These are phyloP conservation scores for Ctenochaetus hawaiiensis DNA, from an alignment of 2,797 vertebrate species.

Conservation along the genomic window DNA sequence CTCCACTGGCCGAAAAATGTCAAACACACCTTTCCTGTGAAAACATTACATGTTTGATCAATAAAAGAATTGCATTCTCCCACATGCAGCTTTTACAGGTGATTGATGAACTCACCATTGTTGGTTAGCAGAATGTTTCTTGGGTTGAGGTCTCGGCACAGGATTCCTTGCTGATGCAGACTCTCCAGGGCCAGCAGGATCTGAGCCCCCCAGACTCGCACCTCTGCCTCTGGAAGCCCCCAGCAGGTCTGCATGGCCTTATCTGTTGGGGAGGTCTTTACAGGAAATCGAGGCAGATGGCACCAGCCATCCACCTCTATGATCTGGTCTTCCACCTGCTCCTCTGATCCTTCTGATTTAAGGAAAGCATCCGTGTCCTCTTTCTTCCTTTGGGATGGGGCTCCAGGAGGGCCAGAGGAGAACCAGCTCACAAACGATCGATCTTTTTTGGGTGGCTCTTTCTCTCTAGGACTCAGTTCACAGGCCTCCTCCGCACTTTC, in stretches of 20 bases:
- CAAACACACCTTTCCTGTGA: constrained; percentile 91
- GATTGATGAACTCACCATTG: constrained; percentile 84
- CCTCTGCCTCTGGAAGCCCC: constrained; percentile 90
- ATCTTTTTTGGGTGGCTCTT: constrained; percentile 38
- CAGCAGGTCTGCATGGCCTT: constrained; percentile 71
- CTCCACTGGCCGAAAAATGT: constrained; percentile 99
- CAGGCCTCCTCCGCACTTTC: constrained; percentile 59
- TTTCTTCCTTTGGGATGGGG: constrained; percentile 21
- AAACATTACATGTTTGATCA: constrained; percentile 37
- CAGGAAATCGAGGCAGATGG: constrained; percentile 66
- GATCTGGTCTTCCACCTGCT: constrained; percentile 74
- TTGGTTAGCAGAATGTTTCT: constrained; percentile 92
- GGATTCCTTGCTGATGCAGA: constrained; percentile 94
- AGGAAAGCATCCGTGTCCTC: constrained; percentile 44
- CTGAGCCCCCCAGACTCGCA: constrained; percentile 93
- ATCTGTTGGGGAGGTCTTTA: constrained; percentile 49
- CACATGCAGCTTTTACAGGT: background rate
- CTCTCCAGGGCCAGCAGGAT: constrained; percentile 93
- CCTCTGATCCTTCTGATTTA: constrained; percentile 52
- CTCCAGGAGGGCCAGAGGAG: constrained; percentile 37
- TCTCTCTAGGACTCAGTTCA: constrained; percentile 71
- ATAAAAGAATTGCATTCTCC: background rate
- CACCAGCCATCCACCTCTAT: constrained; percentile 84
- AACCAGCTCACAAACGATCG: constrained; percentile 45
- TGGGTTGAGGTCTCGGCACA: constrained; percentile 96